Evolutionary conservation across 35 echinoderm and acorn worm species (phyloP), one percentile per base, ranked within the genome.

Genomic region (Amphiura filiformis): DNA sequence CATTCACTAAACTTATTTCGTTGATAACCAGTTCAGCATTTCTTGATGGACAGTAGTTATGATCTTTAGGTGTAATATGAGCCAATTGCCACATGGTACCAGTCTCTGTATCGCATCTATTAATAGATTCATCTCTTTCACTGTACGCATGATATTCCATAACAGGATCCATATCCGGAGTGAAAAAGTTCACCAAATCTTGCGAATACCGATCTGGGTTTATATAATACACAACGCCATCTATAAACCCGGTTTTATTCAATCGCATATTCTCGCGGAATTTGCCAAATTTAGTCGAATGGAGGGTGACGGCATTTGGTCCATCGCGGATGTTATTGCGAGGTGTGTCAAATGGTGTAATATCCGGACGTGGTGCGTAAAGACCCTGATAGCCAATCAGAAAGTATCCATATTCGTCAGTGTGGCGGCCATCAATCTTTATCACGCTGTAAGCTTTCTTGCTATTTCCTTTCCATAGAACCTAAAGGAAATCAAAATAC

Each of bases 351-450:
- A 93, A 93, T 7, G 83, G 78, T 13, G 88, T 36, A 52, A 90
- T 79, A 56, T 97, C 94, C 13, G 91, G 94, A 14, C 81, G 64
- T 35, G 93, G 93, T 40, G 83, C 79, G 35, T 57, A 85, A 17
- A 87, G 78, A 39, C 89, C 52, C 9, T 65, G 41, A 20, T 94
- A 86, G 22, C 92, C 96, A 0, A 98, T 91, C 35, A 98, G 42
- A 36, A 94, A 94, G 65, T 94, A 80, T 38, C 95, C 95, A 87
- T 97, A 86, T 32, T 56, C 34, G 41, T 97, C 92, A 22, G 95
- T 94, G 15, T 56, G 79, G 36, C 56, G 35, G 4, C 89, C 89
- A 31, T 88, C 88, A 11, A 97, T 81, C 2, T 35, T 78, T 13
- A 89, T 78, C 32, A 39, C 76, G 15, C 39, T 31, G 88, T 96